Evolutionary conservation across 2,888 invertebrate species (phyloP), one percentile per base, ranked within the genome.

Genomic region (Calliphora vomitoria): DNA sequence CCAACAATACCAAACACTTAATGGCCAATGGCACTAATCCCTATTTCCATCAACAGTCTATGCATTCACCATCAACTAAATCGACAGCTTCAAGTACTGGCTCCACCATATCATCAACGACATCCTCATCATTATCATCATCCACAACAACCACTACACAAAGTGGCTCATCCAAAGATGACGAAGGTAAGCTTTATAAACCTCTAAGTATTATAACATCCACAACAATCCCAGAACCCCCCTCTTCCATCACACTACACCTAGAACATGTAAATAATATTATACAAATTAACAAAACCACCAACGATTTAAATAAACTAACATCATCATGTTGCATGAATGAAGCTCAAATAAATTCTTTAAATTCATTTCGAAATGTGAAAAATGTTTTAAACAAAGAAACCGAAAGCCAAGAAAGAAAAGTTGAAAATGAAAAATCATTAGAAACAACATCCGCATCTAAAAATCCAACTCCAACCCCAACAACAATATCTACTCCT

Each of bases 51-150:
- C 89, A 90, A 15, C 89, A 86, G 82, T 64, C 92, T 89, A 90
- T 93, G 91, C 92, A 93, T 69, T 92, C 93, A 69, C 93, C 93
- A 3, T 92, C 92, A 62, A 90, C 91, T 18, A 93, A 93, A 88
- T 93, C 93, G 3, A 92, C 92, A 66, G 75, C 87, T 55, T 93
- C 93, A 66, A 92, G 92, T 55, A 91, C 93, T 44, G 91, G 92
- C 80, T 91, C 92, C 31, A 91, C 92, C 72, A 91, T 91, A 78
- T 91, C 92, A 80, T 91, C 92, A 47, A 90, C 92, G 18, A 89
- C 91, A 83, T 88, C 91, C 80, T 89, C 91, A 15, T 78, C 83
- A 64, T 44, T 55, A 18, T 87, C 89, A 58, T 85, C 90, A 84
- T 88, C 90, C 55, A 85, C 89, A 6, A 83, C 89, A 72, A 83